Percentiles rank a stretch among this genome's conserved stretches.
Conservation (phyloP, 2,113 vertebrate genomes). For the Ammospiza nelsoni region DNA sequence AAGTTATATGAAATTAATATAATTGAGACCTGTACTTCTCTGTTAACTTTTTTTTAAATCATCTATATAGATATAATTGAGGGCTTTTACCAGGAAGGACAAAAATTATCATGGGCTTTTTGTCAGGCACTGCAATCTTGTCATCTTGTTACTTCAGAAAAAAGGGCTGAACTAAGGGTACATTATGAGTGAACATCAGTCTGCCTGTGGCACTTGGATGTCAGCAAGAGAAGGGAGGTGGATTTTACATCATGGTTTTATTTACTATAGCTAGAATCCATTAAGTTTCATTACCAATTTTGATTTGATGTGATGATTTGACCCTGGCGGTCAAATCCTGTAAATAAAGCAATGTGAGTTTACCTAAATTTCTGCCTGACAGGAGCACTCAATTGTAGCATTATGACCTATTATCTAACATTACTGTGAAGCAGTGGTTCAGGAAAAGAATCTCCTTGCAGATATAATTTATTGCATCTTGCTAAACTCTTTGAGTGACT, state of each 20-base stretch:
- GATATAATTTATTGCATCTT: constrained; percentile 22
- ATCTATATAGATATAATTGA: neutral
- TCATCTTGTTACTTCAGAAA: neutral
- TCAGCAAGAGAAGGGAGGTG: neutral
- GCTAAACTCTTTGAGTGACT: constrained; percentile 38
- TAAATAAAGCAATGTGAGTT: constrained; percentile 25
- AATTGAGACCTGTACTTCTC: neutral
- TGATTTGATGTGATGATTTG: constrained; percentile 35
- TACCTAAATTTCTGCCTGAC: constrained; percentile 16
- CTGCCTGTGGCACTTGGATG: neutral
- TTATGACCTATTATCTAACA: constrained; percentile 40
- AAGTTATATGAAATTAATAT: neutral
- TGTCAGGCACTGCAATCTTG: neutral
- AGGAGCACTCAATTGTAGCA: neutral
- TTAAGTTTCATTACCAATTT: constrained; percentile 27
- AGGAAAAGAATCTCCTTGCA: neutral
- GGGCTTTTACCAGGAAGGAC: neutral
- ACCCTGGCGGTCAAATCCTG: neutral
- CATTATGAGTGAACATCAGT: neutral
- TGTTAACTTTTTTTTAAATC: neutral
- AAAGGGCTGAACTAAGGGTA: neutral
- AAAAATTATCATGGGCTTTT: neutral
- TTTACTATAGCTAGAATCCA: neutral
- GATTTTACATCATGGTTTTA: neutral
- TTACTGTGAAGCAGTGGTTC: neutral